Percentiles rank a stretch among this genome's conserved stretches.
Evolutionary conservation across 1,140 invertebrate genomes (phyloP).

Genomic region (Bombus polaris): DNA sequence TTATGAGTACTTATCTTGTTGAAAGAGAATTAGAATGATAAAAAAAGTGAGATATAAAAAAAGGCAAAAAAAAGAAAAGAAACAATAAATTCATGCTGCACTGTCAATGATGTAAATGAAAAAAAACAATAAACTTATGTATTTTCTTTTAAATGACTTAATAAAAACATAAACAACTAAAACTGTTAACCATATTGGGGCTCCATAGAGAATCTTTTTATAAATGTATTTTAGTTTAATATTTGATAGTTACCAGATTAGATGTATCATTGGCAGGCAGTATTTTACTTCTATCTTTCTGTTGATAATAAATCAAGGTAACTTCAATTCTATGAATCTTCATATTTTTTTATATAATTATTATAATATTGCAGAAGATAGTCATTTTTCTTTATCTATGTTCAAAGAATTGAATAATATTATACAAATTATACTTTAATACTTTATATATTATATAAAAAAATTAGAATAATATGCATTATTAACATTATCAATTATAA

Average conservation of each 20-base stretch:
- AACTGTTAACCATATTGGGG: slow-evolving; percentile 34
- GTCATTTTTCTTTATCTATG: background rate
- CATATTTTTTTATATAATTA: background rate
- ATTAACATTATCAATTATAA: background rate
- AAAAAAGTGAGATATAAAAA: slow-evolving; percentile 3
- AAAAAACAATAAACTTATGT: slow-evolving; percentile 18
- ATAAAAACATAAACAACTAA: slow-evolving; percentile 8
- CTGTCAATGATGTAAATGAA: slow-evolving; percentile 15
- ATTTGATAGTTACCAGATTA: slow-evolving; percentile 41
- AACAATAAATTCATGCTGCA: slow-evolving; percentile 38
- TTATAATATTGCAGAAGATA: background rate
- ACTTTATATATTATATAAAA: background rate
- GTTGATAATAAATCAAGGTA: background rate
- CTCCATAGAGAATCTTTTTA: background rate
- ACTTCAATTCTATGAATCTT: background rate
- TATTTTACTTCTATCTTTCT: slow-evolving; percentile 38
- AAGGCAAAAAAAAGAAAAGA: background rate
- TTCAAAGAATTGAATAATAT: background rate
- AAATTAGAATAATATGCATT: background rate
- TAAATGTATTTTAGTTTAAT: background rate
- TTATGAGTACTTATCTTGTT: background rate
- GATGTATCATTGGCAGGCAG: slow-evolving; percentile 45
- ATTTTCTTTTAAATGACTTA: slow-evolving; percentile 4
- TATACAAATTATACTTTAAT: background rate
- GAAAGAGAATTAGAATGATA: background rate